Percentiles rank a stretch among this genome's conserved stretches.
Conservation (phyloP, 2,113 vertebrate genomes). For the Mesitornis unicolor region DNA sequence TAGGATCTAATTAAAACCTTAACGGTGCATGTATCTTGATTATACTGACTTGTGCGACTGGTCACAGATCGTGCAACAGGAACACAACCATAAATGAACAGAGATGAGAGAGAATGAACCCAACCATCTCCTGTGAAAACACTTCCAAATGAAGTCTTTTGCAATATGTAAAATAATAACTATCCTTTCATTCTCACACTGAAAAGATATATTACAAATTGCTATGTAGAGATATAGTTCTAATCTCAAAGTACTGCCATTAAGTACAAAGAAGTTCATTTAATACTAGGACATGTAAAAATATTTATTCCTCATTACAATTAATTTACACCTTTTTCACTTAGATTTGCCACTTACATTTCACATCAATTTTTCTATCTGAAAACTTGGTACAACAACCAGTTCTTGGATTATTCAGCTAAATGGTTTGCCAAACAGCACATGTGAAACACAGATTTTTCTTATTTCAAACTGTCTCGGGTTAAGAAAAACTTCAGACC, state of each 20-base stretch:
- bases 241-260: background rate
- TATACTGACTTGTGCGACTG: background rate
- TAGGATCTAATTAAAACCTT: background rate
- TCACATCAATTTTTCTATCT: background rate
- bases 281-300: background rate
- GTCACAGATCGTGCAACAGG: background rate
- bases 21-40: background rate
- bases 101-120: background rate
- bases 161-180: background rate
- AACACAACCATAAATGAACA: background rate
- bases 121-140: background rate
- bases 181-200: background rate
- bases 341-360: background rate
- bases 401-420: background rate
- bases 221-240: background rate
- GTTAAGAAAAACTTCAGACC: conserved; percentile 5
- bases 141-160: background rate
- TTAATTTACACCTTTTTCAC: background rate
- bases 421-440: background rate
- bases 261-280: background rate
- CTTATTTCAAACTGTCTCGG: background rate
- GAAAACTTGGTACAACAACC: background rate
- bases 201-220: background rate
- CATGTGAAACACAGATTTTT: background rate
- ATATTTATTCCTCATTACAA: background rate